A percentile compares a stretch with the other conserved stretches of the same genome.
These are phyloP conservation scores for Drosophila neutralis DNA, from an alignment of 2,888 invertebrate genomes.

Conservation along the genomic window DNA sequence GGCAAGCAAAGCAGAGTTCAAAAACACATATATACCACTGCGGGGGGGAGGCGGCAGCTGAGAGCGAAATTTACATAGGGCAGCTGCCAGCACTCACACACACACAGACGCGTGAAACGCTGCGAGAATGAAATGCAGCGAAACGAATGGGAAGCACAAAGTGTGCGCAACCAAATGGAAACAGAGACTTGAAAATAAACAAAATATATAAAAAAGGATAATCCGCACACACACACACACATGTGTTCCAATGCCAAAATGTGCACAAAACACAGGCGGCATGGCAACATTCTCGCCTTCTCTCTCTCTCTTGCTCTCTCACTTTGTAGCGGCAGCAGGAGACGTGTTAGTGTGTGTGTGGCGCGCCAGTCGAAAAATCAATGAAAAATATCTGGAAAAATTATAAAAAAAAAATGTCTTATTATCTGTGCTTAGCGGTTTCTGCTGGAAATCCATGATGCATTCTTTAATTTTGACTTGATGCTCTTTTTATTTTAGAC, in stretches of 20 bases:
- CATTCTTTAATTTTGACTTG: conserved; percentile 1
- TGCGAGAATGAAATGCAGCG: conserved; percentile 77
- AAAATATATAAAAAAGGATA: conserved; percentile 80
- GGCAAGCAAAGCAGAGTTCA: conserved; percentile 52
- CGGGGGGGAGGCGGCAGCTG: conserved; percentile 34
- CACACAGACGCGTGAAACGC: conserved; percentile 59
- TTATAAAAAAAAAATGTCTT: conserved; percentile 51
- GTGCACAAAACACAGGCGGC: conserved; percentile 70
- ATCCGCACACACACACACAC: conserved; percentile 45
- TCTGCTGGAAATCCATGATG: background rate
- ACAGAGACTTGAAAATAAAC: conserved; percentile 70
- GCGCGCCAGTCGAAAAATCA: conserved; percentile 77
- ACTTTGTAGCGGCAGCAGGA: conserved; percentile 35
- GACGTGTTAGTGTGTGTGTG: conserved; percentile 38
- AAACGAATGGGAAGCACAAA: conserved; percentile 75
- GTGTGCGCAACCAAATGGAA: conserved; percentile 67
- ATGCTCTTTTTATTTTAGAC: conserved; percentile 12
- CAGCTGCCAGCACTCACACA: conserved; percentile 46
- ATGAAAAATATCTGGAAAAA: conserved; percentile 79
- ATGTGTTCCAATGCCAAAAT: conserved; percentile 54
- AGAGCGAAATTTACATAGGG: conserved; percentile 57
- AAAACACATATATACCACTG: conserved; percentile 32
- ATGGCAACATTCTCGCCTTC: conserved; percentile 40
- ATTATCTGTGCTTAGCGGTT: conserved; percentile 23
- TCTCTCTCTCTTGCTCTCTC: conserved; percentile 10